Evolutionary conservation across 2,888 invertebrate species (phyloP).

Genomic region (Brachypalpus laphriformis): DNA sequence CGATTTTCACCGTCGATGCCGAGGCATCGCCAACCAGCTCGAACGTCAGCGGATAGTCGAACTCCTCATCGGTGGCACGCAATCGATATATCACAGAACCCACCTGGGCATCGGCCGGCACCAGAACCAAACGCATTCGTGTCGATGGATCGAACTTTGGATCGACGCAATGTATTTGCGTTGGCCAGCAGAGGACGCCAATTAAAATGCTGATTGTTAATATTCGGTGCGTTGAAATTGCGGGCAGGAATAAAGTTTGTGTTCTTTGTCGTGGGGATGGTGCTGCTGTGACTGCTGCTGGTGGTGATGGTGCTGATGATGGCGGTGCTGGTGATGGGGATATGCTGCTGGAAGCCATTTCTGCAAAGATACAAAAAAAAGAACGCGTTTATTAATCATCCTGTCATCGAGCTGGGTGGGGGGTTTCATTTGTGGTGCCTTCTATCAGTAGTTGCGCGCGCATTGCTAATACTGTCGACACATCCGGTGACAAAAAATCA

Average conservation of each 20-base stretch:
- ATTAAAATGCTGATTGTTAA: constrained; percentile 81
- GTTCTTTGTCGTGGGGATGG: constrained; percentile 29
- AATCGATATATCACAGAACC: constrained; percentile 94
- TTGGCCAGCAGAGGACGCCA: constrained; percentile 79
- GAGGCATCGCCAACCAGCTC: constrained; percentile 90
- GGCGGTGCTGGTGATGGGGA: constrained; percentile 76
- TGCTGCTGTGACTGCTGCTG: constrained; percentile 19
- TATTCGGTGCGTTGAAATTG: constrained; percentile 80
- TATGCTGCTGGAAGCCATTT: constrained; percentile 81
- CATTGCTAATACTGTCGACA: constrained; percentile 75
- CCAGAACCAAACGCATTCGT: constrained; percentile 90
- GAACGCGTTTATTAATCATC: constrained; percentile 53
- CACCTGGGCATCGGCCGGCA: constrained; percentile 92
- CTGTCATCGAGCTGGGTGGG: constrained; percentile 28
- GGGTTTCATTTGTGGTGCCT: constrained; percentile 50
- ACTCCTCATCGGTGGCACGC: constrained; percentile 93
- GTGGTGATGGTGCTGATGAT: constrained; percentile 67
- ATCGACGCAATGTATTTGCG: constrained; percentile 84
- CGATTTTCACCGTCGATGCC: constrained; percentile 90
- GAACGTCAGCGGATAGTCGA: constrained; percentile 93
- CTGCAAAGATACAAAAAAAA: constrained; percentile 75
- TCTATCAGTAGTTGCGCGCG: constrained; percentile 8
- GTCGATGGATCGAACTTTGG: constrained; percentile 93
- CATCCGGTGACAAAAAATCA: constrained; percentile 75
- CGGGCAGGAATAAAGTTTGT: constrained; percentile 60